These are phyloP conservation scores for Valencia hispanica DNA, from an alignment of 2,797 vertebrate species.

Conservation along the genomic window DNA sequence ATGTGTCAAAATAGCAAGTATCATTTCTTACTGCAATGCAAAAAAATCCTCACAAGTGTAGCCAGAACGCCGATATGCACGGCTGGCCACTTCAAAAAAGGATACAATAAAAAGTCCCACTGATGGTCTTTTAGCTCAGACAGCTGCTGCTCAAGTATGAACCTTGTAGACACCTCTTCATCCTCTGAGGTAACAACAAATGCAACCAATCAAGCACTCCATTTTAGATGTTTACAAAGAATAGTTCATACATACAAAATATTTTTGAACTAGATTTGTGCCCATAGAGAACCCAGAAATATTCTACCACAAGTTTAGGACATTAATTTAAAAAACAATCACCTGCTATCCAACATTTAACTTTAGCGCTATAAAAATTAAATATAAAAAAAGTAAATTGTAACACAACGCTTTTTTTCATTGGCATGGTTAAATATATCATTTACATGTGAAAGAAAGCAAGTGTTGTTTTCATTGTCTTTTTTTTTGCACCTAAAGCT, in stretches of 20 bases:
- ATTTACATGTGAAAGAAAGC: neutral
- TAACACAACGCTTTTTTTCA: neutral
- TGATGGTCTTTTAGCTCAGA: too few species aligned
- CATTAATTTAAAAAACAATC: neutral
- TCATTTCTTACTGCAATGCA: slow-evolving; percentile 23
- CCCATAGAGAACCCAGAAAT: too few species aligned
- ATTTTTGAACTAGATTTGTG: neutral
- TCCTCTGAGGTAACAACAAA: neutral
- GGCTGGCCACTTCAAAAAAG: too few species aligned
- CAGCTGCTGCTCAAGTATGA: neutral
- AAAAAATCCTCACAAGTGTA: neutral
- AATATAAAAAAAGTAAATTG: neutral
- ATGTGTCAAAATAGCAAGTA: slow-evolving; percentile 15
- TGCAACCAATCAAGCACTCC: neutral
- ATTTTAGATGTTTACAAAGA: neutral
- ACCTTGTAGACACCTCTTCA: neutral
- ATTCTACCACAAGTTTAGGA: neutral
- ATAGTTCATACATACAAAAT: neutral
- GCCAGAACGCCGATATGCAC: neutral
- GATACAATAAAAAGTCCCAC: too few species aligned
- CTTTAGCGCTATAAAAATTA: neutral
- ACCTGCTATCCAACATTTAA: neutral
- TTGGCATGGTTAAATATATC: neutral
- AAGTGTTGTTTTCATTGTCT: neutral
- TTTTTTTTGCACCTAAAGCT: slow-evolving; percentile 4